phyloP scores from a whole-genome alignment of 2,797 vertebrate genomes.

The Myripristis jacobus region DNA sequence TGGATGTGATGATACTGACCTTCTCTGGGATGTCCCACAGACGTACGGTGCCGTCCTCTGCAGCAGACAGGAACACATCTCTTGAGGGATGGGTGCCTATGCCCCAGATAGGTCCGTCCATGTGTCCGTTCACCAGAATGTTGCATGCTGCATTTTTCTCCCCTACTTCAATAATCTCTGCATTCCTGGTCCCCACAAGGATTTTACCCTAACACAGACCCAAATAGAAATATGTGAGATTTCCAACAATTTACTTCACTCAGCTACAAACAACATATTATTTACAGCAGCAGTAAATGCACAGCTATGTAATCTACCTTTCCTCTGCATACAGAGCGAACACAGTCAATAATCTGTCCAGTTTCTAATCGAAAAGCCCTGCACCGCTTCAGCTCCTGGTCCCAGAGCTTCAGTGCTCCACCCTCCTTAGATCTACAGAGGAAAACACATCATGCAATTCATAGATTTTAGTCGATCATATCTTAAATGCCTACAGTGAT shows the following conservation, averaged over 20 bases:
- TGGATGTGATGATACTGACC: slow-evolving; percentile 73
- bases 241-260: not conserved
- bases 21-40: slow-evolving; percentile 97
- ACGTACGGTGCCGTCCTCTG: slow-evolving; percentile 95
- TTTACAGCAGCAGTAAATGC: not conserved
- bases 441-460: slow-evolving; percentile 37
- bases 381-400: slow-evolving; percentile 96
- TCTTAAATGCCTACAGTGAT: not conserved
- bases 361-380: slow-evolving; percentile 95
- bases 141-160: slow-evolving; percentile 98
- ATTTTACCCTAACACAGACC: slow-evolving; percentile 90
- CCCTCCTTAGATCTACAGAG: slow-evolving; percentile 92
- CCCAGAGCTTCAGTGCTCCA: slow-evolving; percentile 96
- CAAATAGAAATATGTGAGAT: slow-evolving; percentile 12
- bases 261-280: not conserved
- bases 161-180: slow-evolving; percentile 97
- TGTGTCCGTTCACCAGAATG: slow-evolving; percentile 94
- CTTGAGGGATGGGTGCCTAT: slow-evolving; percentile 92
- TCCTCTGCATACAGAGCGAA: slow-evolving; percentile 94
- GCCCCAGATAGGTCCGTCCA: slow-evolving; percentile 96
- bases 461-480: not conserved
- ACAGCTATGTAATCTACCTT: slow-evolving; percentile 85
- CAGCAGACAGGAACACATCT: slow-evolving; percentile 95
- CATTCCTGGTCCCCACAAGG: slow-evolving; percentile 93
- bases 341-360: slow-evolving; percentile 92